These are phyloP conservation scores for Dolichomitus sp. DNA, from an alignment of 2,888 invertebrate species.

Conservation along the genomic window DNA sequence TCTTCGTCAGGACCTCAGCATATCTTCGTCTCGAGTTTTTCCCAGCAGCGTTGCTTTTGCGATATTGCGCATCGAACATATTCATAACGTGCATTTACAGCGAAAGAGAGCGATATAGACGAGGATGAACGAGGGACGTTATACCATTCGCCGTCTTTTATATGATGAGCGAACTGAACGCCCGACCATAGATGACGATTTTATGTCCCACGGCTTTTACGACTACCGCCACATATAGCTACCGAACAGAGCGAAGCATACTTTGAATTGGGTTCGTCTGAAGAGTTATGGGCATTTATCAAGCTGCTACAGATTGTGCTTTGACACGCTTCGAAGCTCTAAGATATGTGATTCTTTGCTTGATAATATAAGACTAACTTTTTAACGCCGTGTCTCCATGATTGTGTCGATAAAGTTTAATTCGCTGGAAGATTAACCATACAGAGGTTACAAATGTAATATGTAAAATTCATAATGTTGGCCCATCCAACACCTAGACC, in stretches of 20 bases:
- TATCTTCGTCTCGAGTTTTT: constrained; percentile 36
- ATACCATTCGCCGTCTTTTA: constrained; percentile 73
- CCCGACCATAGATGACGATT: constrained; percentile 79
- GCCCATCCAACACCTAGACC: too few relatives aligned
- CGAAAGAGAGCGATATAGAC: constrained; percentile 55
- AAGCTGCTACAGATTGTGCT: constrained; percentile 61
- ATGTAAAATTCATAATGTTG: not conserved
- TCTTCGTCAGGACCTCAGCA: not conserved
- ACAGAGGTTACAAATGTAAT: not conserved
- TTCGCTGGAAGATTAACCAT: constrained; percentile 23
- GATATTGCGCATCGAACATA: constrained; percentile 81
- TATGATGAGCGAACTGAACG: constrained; percentile 75
- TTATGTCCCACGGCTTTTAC: constrained; percentile 81
- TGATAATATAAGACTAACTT: constrained; percentile 1
- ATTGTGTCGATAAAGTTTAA: constrained; percentile 50
- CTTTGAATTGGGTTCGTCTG: constrained; percentile 79
- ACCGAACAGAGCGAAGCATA: constrained; percentile 69
- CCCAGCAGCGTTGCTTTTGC: constrained; percentile 38
- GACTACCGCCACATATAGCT: constrained; percentile 66
- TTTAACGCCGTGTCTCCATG: constrained; percentile 46
- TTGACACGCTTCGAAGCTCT: constrained; percentile 19
- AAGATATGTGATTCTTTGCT: constrained; percentile 16
- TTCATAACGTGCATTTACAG: constrained; percentile 81
- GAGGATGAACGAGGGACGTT: constrained; percentile 38
- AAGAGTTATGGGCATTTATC: constrained; percentile 71